Conservation (phyloP, 53 echinoderm and acorn worm genomes). For the Astropecten irregularis region DNA sequence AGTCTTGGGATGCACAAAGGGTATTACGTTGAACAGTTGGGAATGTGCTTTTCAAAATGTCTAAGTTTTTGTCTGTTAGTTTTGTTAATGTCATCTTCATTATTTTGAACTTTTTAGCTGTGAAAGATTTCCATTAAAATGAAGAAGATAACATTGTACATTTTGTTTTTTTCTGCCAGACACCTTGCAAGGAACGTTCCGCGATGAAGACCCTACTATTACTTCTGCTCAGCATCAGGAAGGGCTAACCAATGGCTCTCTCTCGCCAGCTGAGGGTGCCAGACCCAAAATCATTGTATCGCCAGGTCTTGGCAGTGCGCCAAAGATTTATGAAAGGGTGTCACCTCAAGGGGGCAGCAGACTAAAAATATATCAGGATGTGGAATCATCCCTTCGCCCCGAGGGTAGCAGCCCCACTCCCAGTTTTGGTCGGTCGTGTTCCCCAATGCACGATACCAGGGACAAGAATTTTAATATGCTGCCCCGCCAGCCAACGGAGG, state of each 20-base stretch:
- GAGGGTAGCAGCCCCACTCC: slow-evolving; percentile 24
- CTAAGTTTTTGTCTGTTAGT: too few relatives aligned
- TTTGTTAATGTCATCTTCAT: too few relatives aligned
- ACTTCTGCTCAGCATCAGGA: too few relatives aligned
- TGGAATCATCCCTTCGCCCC: not conserved
- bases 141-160: too few relatives aligned
- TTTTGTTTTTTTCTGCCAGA: not conserved
- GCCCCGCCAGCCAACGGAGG: not conserved
- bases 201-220: slow-evolving; percentile 9
- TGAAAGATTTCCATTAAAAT: too few relatives aligned
- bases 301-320: not conserved
- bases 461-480: not conserved
- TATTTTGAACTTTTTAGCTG: too few relatives aligned
- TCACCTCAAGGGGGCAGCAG: slow-evolving; percentile 41
- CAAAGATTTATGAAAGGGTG: slow-evolving; percentile 16
- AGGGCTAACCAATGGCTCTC: not conserved
- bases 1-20: too few relatives aligned
- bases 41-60: too few relatives aligned
- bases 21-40: too few relatives aligned
- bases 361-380: slow-evolving; percentile 1
- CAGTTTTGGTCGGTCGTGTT: not conserved
- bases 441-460: not conserved
- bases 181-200: slow-evolving; percentile 38
- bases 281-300: not conserved
- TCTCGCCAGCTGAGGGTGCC: slow-evolving; percentile 21